A percentile compares a stretch with the other conserved stretches of the same genome.
These are phyloP conservation scores for Thamnaconus septentrionalis DNA, from an alignment of 2,113 vertebrate genomes.

Conservation along the genomic window DNA sequence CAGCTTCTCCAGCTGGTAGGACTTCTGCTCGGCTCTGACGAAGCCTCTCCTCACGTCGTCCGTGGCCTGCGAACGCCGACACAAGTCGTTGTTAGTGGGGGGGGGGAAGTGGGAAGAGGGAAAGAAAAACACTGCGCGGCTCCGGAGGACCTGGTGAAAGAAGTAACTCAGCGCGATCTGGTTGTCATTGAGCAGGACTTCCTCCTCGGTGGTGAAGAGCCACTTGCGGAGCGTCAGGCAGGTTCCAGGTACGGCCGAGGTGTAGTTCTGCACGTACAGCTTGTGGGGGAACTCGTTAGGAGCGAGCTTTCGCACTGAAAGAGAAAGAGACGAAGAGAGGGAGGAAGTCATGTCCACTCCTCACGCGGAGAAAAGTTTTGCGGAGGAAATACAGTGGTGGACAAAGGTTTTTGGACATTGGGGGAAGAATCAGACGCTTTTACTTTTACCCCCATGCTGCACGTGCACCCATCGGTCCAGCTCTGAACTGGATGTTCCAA, in stretches of 20 bases:
- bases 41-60: conserved; percentile 94
- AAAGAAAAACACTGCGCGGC: background rate
- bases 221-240: conserved; percentile 93
- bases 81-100: background rate
- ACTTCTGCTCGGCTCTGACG: conserved; percentile 92
- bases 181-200: conserved; percentile 89
- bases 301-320: conserved; percentile 88
- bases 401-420: no score
- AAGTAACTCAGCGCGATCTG: conserved; percentile 91
- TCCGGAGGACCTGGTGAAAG: conserved; percentile 87
- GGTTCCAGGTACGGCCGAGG: conserved; percentile 92
- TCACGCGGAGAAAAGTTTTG: no score
- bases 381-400: no score
- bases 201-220: conserved; percentile 95
- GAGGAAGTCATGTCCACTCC: background rate
- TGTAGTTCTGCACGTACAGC: conserved; percentile 97
- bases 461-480: no score
- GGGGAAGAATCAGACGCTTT: no score
- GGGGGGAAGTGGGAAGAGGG: background rate
- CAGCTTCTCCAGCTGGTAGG: conserved; percentile 93
- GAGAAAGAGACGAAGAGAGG: background rate
- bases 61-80: conserved; percentile 76
- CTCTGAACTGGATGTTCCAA: no score
- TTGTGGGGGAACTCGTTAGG: conserved; percentile 98
- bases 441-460: no score